These are phyloP conservation scores for Telmatherina bonti DNA, from an alignment of 2,797 vertebrate genomes.

Conservation along the genomic window DNA sequence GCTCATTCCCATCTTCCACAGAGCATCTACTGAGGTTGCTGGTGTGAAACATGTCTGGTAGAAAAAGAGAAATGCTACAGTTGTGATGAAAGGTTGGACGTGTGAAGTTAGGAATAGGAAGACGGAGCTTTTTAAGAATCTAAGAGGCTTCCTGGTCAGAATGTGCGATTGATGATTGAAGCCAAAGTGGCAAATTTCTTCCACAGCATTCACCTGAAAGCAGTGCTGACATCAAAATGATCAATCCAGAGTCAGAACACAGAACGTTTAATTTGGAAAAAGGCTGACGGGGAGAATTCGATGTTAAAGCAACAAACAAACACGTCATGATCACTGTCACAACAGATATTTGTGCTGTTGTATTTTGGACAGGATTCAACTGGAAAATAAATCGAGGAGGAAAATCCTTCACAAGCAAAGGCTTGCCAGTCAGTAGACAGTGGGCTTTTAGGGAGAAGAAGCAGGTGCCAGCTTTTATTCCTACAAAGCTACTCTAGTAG, in stretches of 20 bases:
- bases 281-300: no score
- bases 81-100: constrained; percentile 29
- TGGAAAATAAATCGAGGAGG: background rate
- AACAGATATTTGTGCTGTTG: background rate
- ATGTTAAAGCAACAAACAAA: background rate
- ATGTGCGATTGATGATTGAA: constrained; percentile 20
- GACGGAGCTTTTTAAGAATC: constrained; percentile 14
- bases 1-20: constrained; percentile 52
- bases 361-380: background rate
- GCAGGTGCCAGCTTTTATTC: background rate
- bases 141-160: constrained; percentile 29
- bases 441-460: background rate
- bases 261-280: background rate
- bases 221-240: background rate
- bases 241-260: background rate
- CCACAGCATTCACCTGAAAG: constrained; percentile 1
- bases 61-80: constrained; percentile 50
- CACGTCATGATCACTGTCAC: background rate
- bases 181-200: constrained; percentile 27
- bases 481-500: background rate
- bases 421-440: background rate
- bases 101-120: constrained; percentile 32
- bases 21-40: constrained; percentile 59
- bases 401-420: background rate
- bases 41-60: constrained; percentile 46